Evolutionary conservation across 2,797 vertebrate species (phyloP), one percentile per base, ranked within the genome.

Genomic region (Sebastes nivosus): DNA sequence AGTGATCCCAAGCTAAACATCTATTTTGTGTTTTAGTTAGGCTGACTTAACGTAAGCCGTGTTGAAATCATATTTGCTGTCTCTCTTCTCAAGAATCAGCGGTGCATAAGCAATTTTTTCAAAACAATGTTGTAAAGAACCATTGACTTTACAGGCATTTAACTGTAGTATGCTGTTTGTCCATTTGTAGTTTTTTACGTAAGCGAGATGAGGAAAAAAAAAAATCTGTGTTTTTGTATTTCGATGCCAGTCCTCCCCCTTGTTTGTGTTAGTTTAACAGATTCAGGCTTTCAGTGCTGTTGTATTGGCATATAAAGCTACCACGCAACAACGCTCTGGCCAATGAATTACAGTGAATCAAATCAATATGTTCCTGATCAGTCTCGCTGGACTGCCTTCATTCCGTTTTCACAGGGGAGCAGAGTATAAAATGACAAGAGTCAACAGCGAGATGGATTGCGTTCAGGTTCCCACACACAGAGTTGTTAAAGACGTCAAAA

Each of bases 361-460:
- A 85, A 90, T 91, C 85, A 85, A 92, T 89, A 89, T 60, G 74
- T 73, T 83, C 50, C 77, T 69, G 84, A 90, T 91, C 86, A 77
- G 84, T 82, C 86, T 90, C 25, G 38, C 82, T 85, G 74, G 83
- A 86, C 82, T 67, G 84, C 66, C 72, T 88, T 79, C 60, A 81
- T 83, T 87, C 22, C 8, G 29, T 77, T 84, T 85, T 88, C 78
- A 88, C 72, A 66, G 59, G 24, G 63, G 78, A 75, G 70, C 64
- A 24, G 16, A 70, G 66, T 38, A 67, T 81, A 60, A 82, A 72
- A 82, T 75, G 75, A 86, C 79, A 85, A 54, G 34, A 54, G 77
- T 67, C 69, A 83, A 59, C 8, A 72, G 70, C 29, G 16, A 83
- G 78, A 91, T 83, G 69, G 84, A 88, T 73, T 85, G 76, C 66